Evolutionary conservation across 2,888 invertebrate genomes (phyloP).

Genomic region (Metallyticus violacea): DNA sequence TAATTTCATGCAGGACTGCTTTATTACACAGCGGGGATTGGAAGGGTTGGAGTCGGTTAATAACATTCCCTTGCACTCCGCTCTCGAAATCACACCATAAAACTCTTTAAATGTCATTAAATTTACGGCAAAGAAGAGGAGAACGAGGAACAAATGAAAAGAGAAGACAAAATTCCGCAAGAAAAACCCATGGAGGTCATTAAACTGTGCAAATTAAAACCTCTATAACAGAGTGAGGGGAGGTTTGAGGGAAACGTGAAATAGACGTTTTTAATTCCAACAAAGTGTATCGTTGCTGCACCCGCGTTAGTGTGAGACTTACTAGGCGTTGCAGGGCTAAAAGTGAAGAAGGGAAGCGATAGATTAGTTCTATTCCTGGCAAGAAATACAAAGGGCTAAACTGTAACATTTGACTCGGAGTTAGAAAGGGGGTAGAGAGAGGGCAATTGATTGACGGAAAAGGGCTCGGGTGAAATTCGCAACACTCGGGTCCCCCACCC

Average conservation of each 20-base stretch:
- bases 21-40: neutral
- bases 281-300: too few relatives aligned
- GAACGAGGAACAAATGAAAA: neutral
- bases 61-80: neutral
- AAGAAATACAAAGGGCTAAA: neutral
- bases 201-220: neutral
- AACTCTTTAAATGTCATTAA: neutral
- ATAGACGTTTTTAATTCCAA: neutral
- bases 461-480: neutral
- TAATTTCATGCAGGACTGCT: neutral
- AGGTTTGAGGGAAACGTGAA: neutral
- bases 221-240: neutral
- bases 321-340: too few relatives aligned
- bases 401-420: neutral
- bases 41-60: neutral
- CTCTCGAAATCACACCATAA: neutral
- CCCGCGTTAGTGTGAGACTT: too few relatives aligned
- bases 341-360: neutral
- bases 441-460: neutral
- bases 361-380: neutral
- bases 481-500: too few relatives aligned
- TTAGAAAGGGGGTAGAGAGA: too few relatives aligned
- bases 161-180: neutral
- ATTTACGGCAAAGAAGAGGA: neutral
- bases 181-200: neutral